Conservation (phyloP, 92 coral and sea anemone species). For the Phymanthus crucifer region DNA sequence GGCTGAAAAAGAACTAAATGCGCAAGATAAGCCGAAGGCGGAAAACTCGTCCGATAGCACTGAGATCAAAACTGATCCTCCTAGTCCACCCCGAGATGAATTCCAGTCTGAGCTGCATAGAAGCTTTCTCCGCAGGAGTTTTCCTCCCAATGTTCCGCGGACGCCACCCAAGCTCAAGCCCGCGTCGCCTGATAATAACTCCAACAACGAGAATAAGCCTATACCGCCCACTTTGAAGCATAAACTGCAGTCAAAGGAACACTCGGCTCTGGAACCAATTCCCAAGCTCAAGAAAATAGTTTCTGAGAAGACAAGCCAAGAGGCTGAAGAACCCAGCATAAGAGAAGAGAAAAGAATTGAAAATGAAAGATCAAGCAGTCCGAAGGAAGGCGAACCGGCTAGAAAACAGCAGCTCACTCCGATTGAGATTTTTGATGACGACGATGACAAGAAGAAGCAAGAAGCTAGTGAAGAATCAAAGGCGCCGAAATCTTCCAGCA, state of each 20-base stretch:
- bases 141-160: conserved; percentile 79
- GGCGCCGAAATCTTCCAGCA: background rate
- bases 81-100: conserved; percentile 57
- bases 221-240: conserved; percentile 77
- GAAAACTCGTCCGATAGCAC: conserved; percentile 24
- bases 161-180: conserved; percentile 83
- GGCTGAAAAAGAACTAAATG: conserved; percentile 41
- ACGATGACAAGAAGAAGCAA: conserved; percentile 71
- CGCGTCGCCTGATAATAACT: conserved; percentile 52
- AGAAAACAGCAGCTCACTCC: conserved; percentile 67
- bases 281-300: conserved; percentile 79
- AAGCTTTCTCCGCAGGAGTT: conserved; percentile 75
- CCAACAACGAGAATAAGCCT: conserved; percentile 44
- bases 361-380: conserved; percentile 20
- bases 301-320: conserved; percentile 56
- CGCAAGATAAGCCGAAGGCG: conserved; percentile 26
- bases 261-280: conserved; percentile 66
- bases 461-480: conserved; percentile 18
- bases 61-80: conserved; percentile 54
- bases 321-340: conserved; percentile 29
- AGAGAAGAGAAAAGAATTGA: conserved; percentile 19
- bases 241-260: conserved; percentile 65
- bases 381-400: conserved; percentile 40
- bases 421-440: conserved; percentile 84
- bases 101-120: conserved; percentile 77